These are phyloP conservation scores for Tachina fera DNA, from an alignment of 2,888 invertebrate genomes.

Conservation along the genomic window DNA sequence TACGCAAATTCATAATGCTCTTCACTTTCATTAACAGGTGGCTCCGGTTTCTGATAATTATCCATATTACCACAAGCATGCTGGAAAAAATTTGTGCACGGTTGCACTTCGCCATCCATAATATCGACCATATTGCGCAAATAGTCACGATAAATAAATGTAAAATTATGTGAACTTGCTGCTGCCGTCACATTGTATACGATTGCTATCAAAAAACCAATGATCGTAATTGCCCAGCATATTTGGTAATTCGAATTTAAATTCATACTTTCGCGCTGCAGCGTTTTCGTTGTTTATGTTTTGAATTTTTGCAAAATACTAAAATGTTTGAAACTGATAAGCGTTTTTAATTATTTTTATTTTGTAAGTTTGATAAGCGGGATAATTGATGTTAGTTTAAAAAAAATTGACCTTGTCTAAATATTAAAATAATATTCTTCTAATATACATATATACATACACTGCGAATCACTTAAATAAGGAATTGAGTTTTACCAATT, in stretches of 20 bases:
- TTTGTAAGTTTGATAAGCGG: slow-evolving; percentile 58
- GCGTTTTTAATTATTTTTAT: slow-evolving; percentile 18
- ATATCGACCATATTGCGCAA: slow-evolving; percentile 75
- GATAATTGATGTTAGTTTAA: slow-evolving; percentile 16
- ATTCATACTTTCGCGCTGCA: not conserved
- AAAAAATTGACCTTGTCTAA: slow-evolving; percentile 63
- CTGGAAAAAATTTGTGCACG: slow-evolving; percentile 79
- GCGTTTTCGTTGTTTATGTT: slow-evolving; percentile 50
- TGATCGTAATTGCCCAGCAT: not conserved
- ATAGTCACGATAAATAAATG: slow-evolving; percentile 77
- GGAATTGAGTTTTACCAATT: too few relatives aligned
- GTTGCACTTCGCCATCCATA: slow-evolving; percentile 74
- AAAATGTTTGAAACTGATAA: slow-evolving; percentile 57
- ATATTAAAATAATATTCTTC: not conserved
- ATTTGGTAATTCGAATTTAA: slow-evolving; percentile 35
- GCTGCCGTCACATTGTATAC: slow-evolving; percentile 1
- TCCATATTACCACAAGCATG: slow-evolving; percentile 79
- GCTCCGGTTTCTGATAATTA: slow-evolving; percentile 2
- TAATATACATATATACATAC: not conserved
- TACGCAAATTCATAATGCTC: not conserved
- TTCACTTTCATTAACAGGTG: not conserved
- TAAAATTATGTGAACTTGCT: slow-evolving; percentile 60
- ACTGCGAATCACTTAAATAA: too few relatives aligned
- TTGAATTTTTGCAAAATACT: slow-evolving; percentile 59
- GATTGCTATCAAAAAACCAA: slow-evolving; percentile 28